These are phyloP conservation scores for Telmatochromis brichardi DNA, from an alignment of 2,113 vertebrate genomes.

Conservation along the genomic window DNA sequence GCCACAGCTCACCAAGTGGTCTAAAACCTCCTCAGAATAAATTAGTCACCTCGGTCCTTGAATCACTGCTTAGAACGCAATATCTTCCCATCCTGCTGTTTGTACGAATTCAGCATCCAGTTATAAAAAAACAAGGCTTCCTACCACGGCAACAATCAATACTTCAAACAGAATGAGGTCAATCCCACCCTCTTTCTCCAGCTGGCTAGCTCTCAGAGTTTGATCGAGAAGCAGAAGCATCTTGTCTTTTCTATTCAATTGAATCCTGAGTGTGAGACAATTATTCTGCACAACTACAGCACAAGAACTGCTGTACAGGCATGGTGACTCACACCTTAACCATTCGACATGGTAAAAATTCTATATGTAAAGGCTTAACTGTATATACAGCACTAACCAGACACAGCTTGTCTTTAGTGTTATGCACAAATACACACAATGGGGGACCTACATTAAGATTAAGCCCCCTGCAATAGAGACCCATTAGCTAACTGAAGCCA, in stretches of 20 bases:
- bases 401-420: neutral
- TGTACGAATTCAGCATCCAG: neutral
- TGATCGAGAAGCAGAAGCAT: neutral
- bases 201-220: neutral
- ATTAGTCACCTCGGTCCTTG: neutral
- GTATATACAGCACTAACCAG: neutral
- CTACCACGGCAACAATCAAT: neutral
- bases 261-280: neutral
- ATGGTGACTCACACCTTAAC: neutral
- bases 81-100: neutral
- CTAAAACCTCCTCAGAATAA: neutral
- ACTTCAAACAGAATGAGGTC: neutral
- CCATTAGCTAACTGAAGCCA: conserved; percentile 22
- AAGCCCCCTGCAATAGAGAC: neutral
- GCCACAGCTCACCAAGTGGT: neutral
- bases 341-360: neutral
- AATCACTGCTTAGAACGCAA: neutral
- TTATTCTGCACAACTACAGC: neutral
- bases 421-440: neutral
- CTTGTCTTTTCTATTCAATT: neutral
- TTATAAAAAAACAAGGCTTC: neutral
- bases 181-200: neutral
- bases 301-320: neutral
- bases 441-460: conserved; percentile 24
- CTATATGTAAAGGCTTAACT: neutral